phyloP scores from a whole-genome alignment of 2,113 vertebrate genomes.

The Tricholaema leucomelas region DNA sequence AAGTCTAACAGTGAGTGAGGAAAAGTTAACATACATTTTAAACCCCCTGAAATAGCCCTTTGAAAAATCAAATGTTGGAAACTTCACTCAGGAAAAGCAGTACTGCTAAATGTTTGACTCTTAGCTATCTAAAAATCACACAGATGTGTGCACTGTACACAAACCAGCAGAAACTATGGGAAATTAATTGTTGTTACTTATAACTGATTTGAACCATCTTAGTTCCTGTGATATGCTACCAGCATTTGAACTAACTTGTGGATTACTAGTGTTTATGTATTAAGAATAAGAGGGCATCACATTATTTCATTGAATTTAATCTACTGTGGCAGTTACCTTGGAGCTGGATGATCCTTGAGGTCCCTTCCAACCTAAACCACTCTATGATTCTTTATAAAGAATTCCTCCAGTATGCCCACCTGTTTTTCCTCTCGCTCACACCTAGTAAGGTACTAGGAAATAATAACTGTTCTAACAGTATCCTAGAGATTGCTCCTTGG shows the following conservation, averaged over 20 bases:
- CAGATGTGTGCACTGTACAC: too few species aligned
- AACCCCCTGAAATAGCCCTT: fast-evolving
- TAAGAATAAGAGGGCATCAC: not conserved
- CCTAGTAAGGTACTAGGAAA: not conserved
- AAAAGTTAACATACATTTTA: not conserved
- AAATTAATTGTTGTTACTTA: not conserved
- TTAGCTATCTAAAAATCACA: too few species aligned
- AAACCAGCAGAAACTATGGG: too few species aligned
- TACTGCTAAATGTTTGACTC: too few species aligned
- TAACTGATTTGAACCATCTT: not conserved
- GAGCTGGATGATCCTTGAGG: too few species aligned
- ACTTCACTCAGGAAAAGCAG: too few species aligned
- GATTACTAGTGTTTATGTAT: conserved; percentile 9
- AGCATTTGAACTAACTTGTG: not conserved
- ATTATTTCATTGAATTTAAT: not conserved
- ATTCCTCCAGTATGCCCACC: not conserved
- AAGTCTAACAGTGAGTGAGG: fast-evolving
- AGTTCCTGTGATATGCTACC: not conserved
- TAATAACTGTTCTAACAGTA: not conserved
- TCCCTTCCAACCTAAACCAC: too few species aligned
- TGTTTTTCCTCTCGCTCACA: not conserved
- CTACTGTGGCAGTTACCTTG: not conserved
- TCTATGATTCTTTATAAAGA: not conserved
- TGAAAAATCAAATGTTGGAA: not conserved
- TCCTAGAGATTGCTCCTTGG: not conserved